A percentile compares a stretch with the other conserved stretches of the same genome.
phyloP scores from a whole-genome alignment of 2,113 vertebrate genomes.

The Heteronetta atricapilla region DNA sequence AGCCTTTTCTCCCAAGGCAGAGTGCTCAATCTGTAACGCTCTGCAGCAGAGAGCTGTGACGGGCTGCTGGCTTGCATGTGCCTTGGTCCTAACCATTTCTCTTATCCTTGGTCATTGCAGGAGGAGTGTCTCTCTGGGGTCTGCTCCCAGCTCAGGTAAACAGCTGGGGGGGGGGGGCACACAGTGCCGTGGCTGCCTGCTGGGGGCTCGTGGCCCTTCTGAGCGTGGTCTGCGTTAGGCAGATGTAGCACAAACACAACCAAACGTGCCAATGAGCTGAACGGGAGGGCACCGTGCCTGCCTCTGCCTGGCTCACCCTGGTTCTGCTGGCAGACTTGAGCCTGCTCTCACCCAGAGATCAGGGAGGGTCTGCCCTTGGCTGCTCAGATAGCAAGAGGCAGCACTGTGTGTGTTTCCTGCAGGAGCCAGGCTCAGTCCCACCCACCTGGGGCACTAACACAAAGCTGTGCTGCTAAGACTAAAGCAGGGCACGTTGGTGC shows the following conservation, averaged over 20 bases:
- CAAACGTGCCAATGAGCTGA: not conserved
- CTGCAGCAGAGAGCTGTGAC: rapidly evolving
- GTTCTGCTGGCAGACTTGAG: not conserved
- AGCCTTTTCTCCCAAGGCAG: not conserved
- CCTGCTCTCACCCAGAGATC: not conserved
- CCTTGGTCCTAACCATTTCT: not conserved
- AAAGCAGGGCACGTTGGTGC: not conserved
- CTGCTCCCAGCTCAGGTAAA: slow-evolving; percentile 30
- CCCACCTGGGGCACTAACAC: not conserved
- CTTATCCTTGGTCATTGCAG: slow-evolving; percentile 11
- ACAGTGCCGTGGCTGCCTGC: not conserved
- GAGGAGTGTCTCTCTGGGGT: slow-evolving; percentile 3
- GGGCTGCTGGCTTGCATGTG: rapidly evolving
- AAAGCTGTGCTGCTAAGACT: not conserved
- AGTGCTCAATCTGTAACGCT: not conserved
- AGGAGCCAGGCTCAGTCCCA: not conserved
- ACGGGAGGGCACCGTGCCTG: not conserved
- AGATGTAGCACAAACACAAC: not conserved
- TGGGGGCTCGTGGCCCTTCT: not conserved
- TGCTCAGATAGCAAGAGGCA: not conserved
- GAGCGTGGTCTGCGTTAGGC: not conserved
- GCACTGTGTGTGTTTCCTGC: not conserved
- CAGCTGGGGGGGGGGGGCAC: not conserved
- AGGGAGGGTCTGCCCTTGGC: too few relatives aligned
- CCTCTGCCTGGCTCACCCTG: not conserved